phyloP scores from a whole-genome alignment of 2,888 invertebrate genomes.

The Tromatobia lineatoria region DNA sequence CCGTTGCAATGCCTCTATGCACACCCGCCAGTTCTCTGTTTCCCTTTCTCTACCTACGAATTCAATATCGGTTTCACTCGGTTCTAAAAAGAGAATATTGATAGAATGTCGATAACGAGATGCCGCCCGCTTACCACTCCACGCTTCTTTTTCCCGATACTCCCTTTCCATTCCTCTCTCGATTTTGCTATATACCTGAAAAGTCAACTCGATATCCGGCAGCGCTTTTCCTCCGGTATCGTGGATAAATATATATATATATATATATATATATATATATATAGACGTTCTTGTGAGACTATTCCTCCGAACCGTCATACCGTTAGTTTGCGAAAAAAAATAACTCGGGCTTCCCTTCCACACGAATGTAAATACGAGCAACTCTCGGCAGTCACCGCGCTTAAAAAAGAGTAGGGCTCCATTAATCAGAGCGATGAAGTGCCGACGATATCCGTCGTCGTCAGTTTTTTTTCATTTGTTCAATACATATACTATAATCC shows the following conservation, averaged over 20 bases:
- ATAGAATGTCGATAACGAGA: slow-evolving; percentile 68
- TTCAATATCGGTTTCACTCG: slow-evolving; percentile 61
- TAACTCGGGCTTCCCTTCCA: slow-evolving; percentile 29
- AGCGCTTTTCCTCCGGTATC: slow-evolving; percentile 41
- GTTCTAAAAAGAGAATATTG: slow-evolving; percentile 63
- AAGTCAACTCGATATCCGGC: slow-evolving; percentile 61
- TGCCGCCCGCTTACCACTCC: slow-evolving; percentile 40
- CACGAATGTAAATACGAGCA: slow-evolving; percentile 52
- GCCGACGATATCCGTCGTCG: slow-evolving; percentile 33
- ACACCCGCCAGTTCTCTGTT: slow-evolving; percentile 11
- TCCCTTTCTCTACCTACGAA: slow-evolving; percentile 21
- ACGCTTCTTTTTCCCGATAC: slow-evolving; percentile 33
- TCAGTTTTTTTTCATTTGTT: slow-evolving; percentile 10
- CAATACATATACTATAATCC: neutral
- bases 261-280: slow-evolving; percentile 22
- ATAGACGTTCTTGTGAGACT: neutral
- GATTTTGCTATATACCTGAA: slow-evolving; percentile 47
- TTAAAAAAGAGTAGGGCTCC: slow-evolving; percentile 6
- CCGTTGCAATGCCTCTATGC: slow-evolving; percentile 32
- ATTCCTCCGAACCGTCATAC: slow-evolving; percentile 17
- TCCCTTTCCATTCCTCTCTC: neutral
- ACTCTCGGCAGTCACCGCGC: neutral
- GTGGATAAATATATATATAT: slow-evolving; percentile 22
- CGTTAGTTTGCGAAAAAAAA: slow-evolving; percentile 42
- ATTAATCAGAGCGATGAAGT: slow-evolving; percentile 49